Percentiles rank a stretch among this genome's conserved stretches.
Conservation (phyloP, 2,888 invertebrate genomes). For the Cheilosia variabilis region DNA sequence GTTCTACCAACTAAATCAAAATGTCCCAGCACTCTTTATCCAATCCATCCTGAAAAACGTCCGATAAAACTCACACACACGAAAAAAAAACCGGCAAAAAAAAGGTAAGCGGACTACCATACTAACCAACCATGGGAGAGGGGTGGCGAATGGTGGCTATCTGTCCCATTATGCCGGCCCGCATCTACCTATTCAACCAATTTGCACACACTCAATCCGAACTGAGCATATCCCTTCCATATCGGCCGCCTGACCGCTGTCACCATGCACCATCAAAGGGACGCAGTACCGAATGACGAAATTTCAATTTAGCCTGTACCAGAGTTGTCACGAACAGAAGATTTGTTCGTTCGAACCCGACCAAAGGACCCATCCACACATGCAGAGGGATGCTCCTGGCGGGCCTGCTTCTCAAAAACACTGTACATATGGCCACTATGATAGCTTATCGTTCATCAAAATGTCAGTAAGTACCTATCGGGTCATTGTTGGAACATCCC, state of each 20-base stretch:
- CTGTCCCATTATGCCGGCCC: slow-evolving; percentile 56
- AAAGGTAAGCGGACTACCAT: slow-evolving; percentile 17
- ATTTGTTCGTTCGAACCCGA: slow-evolving; percentile 60
- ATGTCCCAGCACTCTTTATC: slow-evolving; percentile 55
- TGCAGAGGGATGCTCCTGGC: slow-evolving; percentile 9
- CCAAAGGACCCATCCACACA: slow-evolving; percentile 19
- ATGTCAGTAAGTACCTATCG: slow-evolving; percentile 76
- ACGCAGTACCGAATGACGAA: slow-evolving; percentile 67
- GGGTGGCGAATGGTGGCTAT: slow-evolving; percentile 23
- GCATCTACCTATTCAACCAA: slow-evolving; percentile 75
- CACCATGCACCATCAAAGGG: slow-evolving; percentile 57
- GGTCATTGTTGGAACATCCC: slow-evolving; percentile 72
- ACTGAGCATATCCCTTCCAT: slow-evolving; percentile 10
- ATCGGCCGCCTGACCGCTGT: slow-evolving; percentile 43
- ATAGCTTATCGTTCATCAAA: slow-evolving; percentile 76
- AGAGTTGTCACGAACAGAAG: slow-evolving; percentile 74
- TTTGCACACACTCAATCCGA: slow-evolving; percentile 72
- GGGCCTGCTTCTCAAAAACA: slow-evolving; percentile 54
- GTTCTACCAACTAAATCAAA: slow-evolving; percentile 69
- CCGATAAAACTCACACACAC: neutral
- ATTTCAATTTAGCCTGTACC: slow-evolving; percentile 74
- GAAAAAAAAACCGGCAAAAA: no score
- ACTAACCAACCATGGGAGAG: slow-evolving; percentile 25
- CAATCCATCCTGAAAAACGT: slow-evolving; percentile 9
- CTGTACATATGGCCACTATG: slow-evolving; percentile 70